Base-by-base conservation (phyloP, 1,140 invertebrate species). In the Drosophila nikananu region DNA sequence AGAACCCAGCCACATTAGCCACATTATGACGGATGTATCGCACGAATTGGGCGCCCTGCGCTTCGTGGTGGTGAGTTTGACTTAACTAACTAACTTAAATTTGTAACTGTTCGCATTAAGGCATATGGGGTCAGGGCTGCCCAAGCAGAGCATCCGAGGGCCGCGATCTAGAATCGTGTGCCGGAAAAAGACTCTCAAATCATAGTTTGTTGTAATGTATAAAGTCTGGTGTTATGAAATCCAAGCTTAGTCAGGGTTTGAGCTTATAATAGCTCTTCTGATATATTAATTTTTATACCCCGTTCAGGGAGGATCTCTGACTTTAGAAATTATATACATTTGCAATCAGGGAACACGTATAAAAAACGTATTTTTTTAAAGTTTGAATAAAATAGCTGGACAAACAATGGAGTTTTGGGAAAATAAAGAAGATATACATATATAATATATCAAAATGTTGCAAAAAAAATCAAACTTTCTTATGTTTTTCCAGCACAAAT, bases 11-110 rank as follows among this genome's bases (percentile, higher is more conserved):
- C 59, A 72, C 48, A 86, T 62, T 61, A 71, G 46, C 60, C 59
- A 72, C 48, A 86, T 62, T 61, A 92, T 92, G 91, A 77, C 91
- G 68, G 91, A 92, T 77, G 89, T 92, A 66, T 91, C 91, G 35
- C 91, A 92, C 64, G 91, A 92, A 70, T 71, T 92, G 62, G 91
- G 91, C 55, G 86, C 91, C 51, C 74, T 92, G 52, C 89, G 91
- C 52, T 92, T 90, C 75, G 91, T 92, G 55, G 86, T 92, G 89
- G 91, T 92, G 78, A 92, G 91, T 52, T 19, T 21, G 13, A 21
- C 1, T 13, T 6, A 41, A n/a, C 30, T 12, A 23, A 15, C 32
- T 19, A 23, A 7, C 10, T 52, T 7, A 8, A 32, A 52, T 54
- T 9, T 41, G 41, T 42, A 30, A 12, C 9, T 3, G 48, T 35